These are phyloP conservation scores for Adrianichthys oophorus DNA, from an alignment of 2,797 vertebrate species.

Conservation along the genomic window DNA sequence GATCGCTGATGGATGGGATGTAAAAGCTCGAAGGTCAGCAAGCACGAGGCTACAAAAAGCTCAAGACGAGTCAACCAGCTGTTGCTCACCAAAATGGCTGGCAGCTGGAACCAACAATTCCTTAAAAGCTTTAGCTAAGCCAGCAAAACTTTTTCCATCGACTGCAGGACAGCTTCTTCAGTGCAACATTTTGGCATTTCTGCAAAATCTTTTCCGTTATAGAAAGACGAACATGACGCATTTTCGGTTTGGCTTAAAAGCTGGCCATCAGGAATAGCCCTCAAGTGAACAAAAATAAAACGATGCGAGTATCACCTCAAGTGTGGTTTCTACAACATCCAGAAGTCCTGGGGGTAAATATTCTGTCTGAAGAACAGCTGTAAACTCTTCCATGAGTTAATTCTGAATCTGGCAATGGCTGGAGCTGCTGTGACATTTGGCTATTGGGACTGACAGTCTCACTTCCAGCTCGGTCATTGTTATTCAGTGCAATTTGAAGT, in stretches of 20 bases:
- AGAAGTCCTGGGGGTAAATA: slow-evolving; percentile 33
- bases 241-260: slow-evolving; percentile 29
- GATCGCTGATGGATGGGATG: slow-evolving; percentile 24
- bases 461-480: slow-evolving; percentile 25
- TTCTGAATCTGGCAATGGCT: slow-evolving; percentile 5
- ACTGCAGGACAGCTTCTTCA: slow-evolving; percentile 55
- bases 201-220: slow-evolving; percentile 45
- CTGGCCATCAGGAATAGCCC: slow-evolving; percentile 61
- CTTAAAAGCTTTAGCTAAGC: neutral
- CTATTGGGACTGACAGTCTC: slow-evolving; percentile 11
- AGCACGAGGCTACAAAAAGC: slow-evolving; percentile 26
- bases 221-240: slow-evolving; percentile 25
- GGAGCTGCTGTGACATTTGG: slow-evolving; percentile 25
- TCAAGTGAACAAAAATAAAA: slow-evolving; percentile 46
- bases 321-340: slow-evolving; percentile 17
- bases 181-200: slow-evolving; percentile 67
- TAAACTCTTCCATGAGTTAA: slow-evolving; percentile 14
- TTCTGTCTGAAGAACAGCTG: slow-evolving; percentile 41
- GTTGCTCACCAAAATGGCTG: slow-evolving; percentile 41
- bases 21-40: neutral
- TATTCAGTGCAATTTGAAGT: slow-evolving; percentile 70
- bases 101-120: slow-evolving; percentile 34
- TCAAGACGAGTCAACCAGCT: slow-evolving; percentile 22
- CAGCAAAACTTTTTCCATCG: neutral
- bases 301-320: slow-evolving; percentile 9